A percentile compares a stretch with the other conserved stretches of the same genome.
Conservation (phyloP, 2,113 vertebrate species). For the Ictalurus punctatus region DNA sequence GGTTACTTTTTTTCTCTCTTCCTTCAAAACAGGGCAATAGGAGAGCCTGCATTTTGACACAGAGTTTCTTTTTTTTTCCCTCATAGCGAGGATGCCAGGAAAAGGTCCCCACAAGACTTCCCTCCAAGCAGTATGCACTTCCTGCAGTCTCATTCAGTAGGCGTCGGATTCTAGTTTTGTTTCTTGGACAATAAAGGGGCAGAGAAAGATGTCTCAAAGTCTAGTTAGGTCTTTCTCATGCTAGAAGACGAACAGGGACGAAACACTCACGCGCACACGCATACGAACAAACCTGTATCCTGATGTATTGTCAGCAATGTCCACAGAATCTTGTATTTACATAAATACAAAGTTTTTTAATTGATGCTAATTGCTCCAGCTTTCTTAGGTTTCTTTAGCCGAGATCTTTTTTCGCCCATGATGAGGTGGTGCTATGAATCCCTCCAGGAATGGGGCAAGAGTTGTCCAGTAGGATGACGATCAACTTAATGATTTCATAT, state of each 20-base stretch:
- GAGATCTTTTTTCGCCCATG: conserved; percentile 45
- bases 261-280: conserved; percentile 49
- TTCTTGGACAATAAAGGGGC: conserved; percentile 54
- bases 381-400: conserved; percentile 56
- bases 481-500: conserved; percentile 44
- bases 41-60: conserved; percentile 57
- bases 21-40: conserved; percentile 59
- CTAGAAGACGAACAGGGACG: conserved; percentile 54
- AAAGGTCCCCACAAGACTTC: conserved; percentile 59
- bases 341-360: conserved; percentile 66
- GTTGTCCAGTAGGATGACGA: conserved; percentile 18
- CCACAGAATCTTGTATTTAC: conserved; percentile 72
- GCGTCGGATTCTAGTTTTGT: conserved; percentile 56
- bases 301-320: conserved; percentile 60
- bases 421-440: conserved; percentile 27
- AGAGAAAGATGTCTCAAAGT: conserved; percentile 52
- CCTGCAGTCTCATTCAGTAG: conserved; percentile 47
- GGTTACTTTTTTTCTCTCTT: conserved; percentile 63
- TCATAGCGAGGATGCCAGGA: conserved; percentile 49
- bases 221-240: conserved; percentile 56
- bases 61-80: conserved; percentile 45
- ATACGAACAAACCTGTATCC: conserved; percentile 53
- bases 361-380: conserved; percentile 64
- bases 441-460: conserved; percentile 36
- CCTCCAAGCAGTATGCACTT: conserved; percentile 56